These are phyloP conservation scores for Lasioglossum morio DNA, from an alignment of 2,888 invertebrate species.

Conservation along the genomic window DNA sequence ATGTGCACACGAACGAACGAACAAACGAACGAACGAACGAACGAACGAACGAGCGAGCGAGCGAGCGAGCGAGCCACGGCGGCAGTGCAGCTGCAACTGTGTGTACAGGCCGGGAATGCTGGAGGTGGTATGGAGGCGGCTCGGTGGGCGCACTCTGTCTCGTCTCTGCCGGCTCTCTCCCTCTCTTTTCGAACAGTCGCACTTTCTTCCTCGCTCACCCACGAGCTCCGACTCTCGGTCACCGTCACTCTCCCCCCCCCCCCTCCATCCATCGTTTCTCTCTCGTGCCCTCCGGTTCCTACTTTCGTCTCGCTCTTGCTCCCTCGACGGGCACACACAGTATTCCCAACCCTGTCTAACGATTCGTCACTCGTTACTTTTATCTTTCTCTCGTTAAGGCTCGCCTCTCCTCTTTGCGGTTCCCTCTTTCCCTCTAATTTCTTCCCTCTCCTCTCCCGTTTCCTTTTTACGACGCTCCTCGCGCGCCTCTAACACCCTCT, in stretches of 20 bases:
- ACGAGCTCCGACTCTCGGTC: slow-evolving; percentile 15
- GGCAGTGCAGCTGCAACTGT: slow-evolving; percentile 82
- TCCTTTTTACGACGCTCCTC: slow-evolving; percentile 6
- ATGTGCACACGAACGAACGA: slow-evolving; percentile 63
- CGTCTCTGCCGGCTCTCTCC: slow-evolving; percentile 55
- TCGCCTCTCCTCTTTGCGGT: slow-evolving; percentile 20
- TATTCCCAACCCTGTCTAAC: slow-evolving; percentile 31
- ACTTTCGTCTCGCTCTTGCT: slow-evolving; percentile 6
- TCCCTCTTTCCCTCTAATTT: slow-evolving; percentile 29
- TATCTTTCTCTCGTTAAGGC: slow-evolving; percentile 34
- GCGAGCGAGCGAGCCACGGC: slow-evolving; percentile 69
- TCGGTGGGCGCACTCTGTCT: slow-evolving; percentile 71
- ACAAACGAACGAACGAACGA: slow-evolving; percentile 43
- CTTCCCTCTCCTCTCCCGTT: slow-evolving; percentile 32
- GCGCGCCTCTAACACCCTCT: slow-evolving; percentile 22
- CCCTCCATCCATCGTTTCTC: background rate
- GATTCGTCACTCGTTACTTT: slow-evolving; percentile 48
- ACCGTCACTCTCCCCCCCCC: background rate
- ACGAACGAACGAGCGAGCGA: slow-evolving; percentile 50
- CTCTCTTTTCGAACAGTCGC: slow-evolving; percentile 22
- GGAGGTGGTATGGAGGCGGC: slow-evolving; percentile 80
- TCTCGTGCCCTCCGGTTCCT: background rate
- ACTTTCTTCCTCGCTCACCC: slow-evolving; percentile 45
- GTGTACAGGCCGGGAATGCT: slow-evolving; percentile 80
- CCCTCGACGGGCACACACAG: slow-evolving; percentile 10